These are phyloP conservation scores for Resseliella maxima DNA, from an alignment of 2,888 invertebrate species.

Conservation along the genomic window DNA sequence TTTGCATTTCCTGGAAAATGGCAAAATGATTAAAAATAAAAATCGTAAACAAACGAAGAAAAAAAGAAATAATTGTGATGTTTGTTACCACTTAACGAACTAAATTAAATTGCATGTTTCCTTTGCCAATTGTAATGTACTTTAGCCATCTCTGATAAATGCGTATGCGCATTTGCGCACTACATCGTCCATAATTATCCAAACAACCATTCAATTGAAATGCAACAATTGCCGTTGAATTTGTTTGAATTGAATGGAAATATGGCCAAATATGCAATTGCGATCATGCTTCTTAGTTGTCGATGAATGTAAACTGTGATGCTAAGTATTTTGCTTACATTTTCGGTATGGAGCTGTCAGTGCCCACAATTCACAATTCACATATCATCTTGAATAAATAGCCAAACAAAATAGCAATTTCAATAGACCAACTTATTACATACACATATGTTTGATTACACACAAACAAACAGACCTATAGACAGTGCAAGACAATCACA, in stretches of 20 bases:
- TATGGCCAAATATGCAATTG: constrained; percentile 36
- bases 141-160: not conserved
- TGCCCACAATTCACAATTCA: not conserved
- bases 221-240: not conserved
- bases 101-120: constrained; percentile 53
- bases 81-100: constrained; percentile 25
- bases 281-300: too few relatives aligned
- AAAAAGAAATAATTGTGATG: too few relatives aligned
- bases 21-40: not conserved
- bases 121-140: not conserved
- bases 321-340: not conserved
- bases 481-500: too few relatives aligned
- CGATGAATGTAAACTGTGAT: not conserved
- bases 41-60: not conserved
- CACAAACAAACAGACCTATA: too few relatives aligned
- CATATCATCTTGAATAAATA: constrained; percentile 44
- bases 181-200: not conserved
- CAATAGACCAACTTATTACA: constrained; percentile 3
- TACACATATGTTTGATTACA: not conserved
- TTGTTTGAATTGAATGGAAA: constrained; percentile 24
- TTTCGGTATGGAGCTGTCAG: too few relatives aligned
- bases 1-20: not conserved
- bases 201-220: not conserved
- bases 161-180: not conserved
- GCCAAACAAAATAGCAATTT: not conserved